These are phyloP conservation scores for Homarus americanus DNA, from an alignment of 1,140 invertebrate genomes.

Conservation along the genomic window DNA sequence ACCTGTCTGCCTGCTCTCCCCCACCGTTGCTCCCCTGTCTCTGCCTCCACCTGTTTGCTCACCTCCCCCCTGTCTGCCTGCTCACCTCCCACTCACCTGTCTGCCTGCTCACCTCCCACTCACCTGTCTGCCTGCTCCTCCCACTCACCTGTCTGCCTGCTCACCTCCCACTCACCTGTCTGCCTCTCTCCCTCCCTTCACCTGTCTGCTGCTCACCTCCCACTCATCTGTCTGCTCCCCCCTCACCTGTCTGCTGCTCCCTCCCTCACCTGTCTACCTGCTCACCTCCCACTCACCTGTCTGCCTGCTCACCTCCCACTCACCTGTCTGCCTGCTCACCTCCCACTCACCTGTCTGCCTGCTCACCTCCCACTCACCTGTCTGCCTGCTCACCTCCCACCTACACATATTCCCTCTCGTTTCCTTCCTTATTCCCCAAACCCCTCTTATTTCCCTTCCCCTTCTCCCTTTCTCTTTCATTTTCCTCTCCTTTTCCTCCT, in stretches of 20 bases:
- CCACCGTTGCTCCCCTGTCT: background rate
- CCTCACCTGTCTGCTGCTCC: background rate
- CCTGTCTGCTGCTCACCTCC: background rate
- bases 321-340: background rate
- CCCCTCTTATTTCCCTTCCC: too few species aligned
- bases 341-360: too few species aligned
- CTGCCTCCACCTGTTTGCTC: background rate
- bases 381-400: too few species aligned
- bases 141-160: too few species aligned
- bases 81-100: background rate
- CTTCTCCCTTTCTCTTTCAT: too few species aligned
- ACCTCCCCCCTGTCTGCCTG: background rate
- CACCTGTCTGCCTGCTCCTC: background rate
- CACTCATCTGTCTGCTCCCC: background rate
- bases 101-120: too few species aligned
- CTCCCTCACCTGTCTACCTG: background rate
- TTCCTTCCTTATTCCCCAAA: too few species aligned
- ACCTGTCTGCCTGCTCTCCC: background rate
- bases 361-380: too few species aligned
- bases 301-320: too few species aligned
- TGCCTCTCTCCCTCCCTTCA: conserved; percentile 1
- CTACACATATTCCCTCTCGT: too few species aligned
- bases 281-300: background rate
- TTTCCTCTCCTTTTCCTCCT: too few species aligned
- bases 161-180: background rate